Evolutionary conservation across 2,113 vertebrate species (phyloP), one percentile per base, ranked within the genome.

Genomic region (Pardalotus punctatus): DNA sequence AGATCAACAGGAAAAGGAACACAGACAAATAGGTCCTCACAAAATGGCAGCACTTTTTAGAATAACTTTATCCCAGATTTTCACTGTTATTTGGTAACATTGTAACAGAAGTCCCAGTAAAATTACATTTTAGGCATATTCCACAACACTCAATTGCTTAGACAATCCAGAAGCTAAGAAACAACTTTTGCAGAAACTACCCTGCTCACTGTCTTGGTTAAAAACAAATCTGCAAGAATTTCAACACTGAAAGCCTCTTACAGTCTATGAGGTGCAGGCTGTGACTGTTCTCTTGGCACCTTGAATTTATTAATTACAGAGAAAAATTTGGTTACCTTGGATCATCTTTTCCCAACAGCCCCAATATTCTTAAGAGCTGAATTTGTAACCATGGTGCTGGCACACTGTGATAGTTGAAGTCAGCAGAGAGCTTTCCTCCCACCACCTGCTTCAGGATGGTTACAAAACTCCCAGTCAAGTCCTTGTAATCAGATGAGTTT

Each of bases 371-470:
- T 73, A 99, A 97, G 83, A 99, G 99, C 94, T 99, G 99, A 71
- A 99, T 99, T 93, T 99, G 99, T 85, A 99, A 96, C 99, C 99
- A 99, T 2, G 99, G 99, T 47, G 99, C 99, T 47, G 99, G 99
- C 27, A 99, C 99, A 11, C 98, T 99, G 96, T 99, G 99, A 95
- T 99, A 99, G 95, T 99, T 99, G 96, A 99, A 99, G 92, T 99
- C 99, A 83, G 98, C 72, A 6, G 99, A 99, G 25, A 99, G 98
- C 48, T 99, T 99, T 90, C 99, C 99, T 93, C 98, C 99, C 69
- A 99, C 98, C 35, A 99, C 99, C 93, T 99, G 99, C 95, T 99
- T 99, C 71, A 99, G 97, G 96, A 99, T 99, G 62, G 98, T 98
- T 56, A 99, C 98, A 97, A 99, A 99, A 97, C 99, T 99, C 69